Percentiles rank a stretch among this genome's conserved stretches.
Evolutionary conservation across 2,888 invertebrate genomes (phyloP).

Genomic region (Oegoconia quadripuncta): DNA sequence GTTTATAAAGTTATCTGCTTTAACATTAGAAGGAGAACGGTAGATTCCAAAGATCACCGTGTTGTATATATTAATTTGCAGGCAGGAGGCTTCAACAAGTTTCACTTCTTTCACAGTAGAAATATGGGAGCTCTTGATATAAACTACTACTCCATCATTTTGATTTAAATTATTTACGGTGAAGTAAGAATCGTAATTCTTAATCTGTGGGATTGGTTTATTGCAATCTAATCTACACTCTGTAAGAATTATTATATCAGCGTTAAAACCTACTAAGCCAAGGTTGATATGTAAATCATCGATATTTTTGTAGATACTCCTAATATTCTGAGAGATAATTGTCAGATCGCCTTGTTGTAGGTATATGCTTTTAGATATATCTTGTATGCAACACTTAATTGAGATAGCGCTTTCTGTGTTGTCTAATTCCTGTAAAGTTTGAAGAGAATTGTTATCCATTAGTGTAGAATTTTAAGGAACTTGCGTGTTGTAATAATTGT

Average conservation of each 20-base stretch:
- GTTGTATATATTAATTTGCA: conserved; percentile 14
- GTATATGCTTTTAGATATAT: conserved; percentile 1
- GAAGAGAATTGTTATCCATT: conserved; percentile 1
- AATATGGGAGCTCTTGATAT: no score
- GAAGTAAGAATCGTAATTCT: conserved; percentile 11
- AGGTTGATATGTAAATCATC: conserved; percentile 4
- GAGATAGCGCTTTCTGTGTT: conserved; percentile 4
- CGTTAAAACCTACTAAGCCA: conserved; percentile 2
- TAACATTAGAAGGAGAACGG: conserved; percentile 21
- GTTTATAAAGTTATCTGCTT: conserved; percentile 20
- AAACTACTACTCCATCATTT: conserved; percentile 18
- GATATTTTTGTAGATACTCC: conserved; percentile 14
- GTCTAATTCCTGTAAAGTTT: conserved; percentile 7
- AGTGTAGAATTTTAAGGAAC: no score
- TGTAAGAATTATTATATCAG: conserved; percentile 14
- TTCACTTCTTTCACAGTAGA: conserved; percentile 11
- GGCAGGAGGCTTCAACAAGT: conserved; percentile 15
- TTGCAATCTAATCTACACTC: conserved; percentile 11
- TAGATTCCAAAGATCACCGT: conserved; percentile 19
- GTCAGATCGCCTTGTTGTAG: background rate
- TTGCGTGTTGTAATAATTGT: no score
- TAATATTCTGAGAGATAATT: conserved; percentile 15
- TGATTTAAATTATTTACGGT: conserved; percentile 15
- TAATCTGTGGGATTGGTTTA: conserved; percentile 15
- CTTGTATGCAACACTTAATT: conserved; percentile 2